A percentile compares a stretch with the other conserved stretches of the same genome.
These are phyloP conservation scores for Procambarus virginalis DNA, from an alignment of 1,140 invertebrate species.

Conservation along the genomic window DNA sequence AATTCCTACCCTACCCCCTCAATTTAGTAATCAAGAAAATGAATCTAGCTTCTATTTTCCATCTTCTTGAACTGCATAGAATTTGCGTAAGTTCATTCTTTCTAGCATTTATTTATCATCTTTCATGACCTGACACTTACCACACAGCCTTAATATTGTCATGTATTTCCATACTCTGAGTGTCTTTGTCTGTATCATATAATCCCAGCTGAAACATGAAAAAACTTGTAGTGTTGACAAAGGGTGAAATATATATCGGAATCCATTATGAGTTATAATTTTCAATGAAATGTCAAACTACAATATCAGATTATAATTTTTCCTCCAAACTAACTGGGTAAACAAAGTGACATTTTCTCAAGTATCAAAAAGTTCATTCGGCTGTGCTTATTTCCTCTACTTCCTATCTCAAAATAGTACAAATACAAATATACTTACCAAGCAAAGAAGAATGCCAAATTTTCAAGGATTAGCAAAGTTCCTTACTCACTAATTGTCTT, in stretches of 20 bases:
- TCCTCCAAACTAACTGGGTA: not conserved
- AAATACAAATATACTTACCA: not conserved
- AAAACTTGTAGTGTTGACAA: constrained; percentile 58
- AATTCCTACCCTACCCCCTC: not conserved
- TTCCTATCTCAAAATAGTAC: not conserved
- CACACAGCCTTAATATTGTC: constrained; percentile 53
- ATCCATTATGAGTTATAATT: not conserved
- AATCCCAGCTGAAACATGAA: constrained; percentile 56
- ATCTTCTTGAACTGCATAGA: not conserved
- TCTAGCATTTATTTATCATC: constrained; percentile 22
- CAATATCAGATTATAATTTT: not conserved
- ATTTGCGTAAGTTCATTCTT: not conserved
- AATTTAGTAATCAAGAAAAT: not conserved
- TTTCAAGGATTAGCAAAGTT: not conserved
- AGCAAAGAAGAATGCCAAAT: not conserved
- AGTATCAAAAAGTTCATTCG: not conserved
- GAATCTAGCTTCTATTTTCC: not conserved
- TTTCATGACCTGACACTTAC: constrained; percentile 41
- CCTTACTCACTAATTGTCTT: not conserved
- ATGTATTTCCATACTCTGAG: constrained; percentile 53
- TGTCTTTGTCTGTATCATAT: constrained; percentile 61
- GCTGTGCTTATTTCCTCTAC: not conserved
- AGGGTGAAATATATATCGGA: not conserved
- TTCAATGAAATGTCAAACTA: constrained; percentile 1
- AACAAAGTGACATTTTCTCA: not conserved